A percentile compares a stretch with the other conserved stretches of the same genome.
These are phyloP conservation scores for Cotesia glomerata DNA, from an alignment of 1,140 invertebrate genomes.

Conservation along the genomic window DNA sequence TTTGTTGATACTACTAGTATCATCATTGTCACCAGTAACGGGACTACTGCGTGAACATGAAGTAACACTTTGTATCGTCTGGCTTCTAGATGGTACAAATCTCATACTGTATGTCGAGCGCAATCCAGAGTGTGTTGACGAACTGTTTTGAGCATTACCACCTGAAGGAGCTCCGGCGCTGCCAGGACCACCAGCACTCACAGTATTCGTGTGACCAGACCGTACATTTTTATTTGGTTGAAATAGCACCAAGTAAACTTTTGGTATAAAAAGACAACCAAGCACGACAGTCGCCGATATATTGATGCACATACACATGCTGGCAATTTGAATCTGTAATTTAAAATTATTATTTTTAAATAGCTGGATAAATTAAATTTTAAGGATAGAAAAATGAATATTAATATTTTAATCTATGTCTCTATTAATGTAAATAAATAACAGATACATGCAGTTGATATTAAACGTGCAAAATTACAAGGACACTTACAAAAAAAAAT, in stretches of 20 bases:
- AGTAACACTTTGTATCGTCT: conserved; percentile 64
- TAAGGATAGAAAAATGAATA: no score
- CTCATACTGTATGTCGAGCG: conserved; percentile 58
- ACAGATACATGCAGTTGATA: background rate
- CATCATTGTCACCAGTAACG: conserved; percentile 37
- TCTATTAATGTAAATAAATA: background rate
- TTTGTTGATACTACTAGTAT: background rate
- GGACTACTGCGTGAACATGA: conserved; percentile 60
- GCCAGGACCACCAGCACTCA: background rate
- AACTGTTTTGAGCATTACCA: conserved; percentile 22
- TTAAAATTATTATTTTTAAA: conserved; percentile 6
- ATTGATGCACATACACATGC: conserved; percentile 79
- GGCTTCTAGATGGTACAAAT: conserved; percentile 56
- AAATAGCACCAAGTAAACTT: conserved; percentile 78
- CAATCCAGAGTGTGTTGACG: conserved; percentile 36
- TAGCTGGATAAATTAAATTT: background rate
- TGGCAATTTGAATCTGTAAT: conserved; percentile 76
- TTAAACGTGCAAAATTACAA: no score
- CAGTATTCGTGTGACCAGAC: conserved; percentile 57
- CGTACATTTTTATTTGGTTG: conserved; percentile 80
- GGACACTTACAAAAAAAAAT: background rate
- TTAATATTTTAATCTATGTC: no score
- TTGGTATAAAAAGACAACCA: conserved; percentile 79
- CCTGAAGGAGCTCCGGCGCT: background rate
- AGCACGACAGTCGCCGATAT: conserved; percentile 80